phyloP scores from a whole-genome alignment of 1,140 invertebrate species.

The Stegodyphus dumicola region DNA sequence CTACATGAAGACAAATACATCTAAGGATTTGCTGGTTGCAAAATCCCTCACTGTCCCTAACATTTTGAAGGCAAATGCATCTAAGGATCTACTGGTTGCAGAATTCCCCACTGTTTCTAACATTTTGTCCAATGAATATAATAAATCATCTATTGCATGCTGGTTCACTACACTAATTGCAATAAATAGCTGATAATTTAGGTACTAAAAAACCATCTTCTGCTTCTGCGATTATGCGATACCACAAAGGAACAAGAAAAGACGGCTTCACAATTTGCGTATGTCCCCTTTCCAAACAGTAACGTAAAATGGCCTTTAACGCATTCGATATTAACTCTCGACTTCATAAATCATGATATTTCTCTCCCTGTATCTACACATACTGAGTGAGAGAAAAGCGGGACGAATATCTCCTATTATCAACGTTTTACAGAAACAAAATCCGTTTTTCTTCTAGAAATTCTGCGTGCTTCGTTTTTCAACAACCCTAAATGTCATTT shows the following conservation, averaged over 20 bases:
- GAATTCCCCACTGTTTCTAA: too few relatives aligned
- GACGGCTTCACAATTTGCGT: neutral
- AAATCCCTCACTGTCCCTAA: too few relatives aligned
- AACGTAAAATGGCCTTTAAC: neutral
- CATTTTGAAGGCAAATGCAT: too few relatives aligned
- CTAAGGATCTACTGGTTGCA: too few relatives aligned
- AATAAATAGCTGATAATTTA: too few relatives aligned
- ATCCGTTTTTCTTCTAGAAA: conserved; percentile 2
- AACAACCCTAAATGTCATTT: conserved; percentile 36
- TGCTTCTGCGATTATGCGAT: too few relatives aligned
- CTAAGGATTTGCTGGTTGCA: too few relatives aligned
- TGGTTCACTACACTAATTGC: too few relatives aligned
- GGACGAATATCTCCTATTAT: neutral
- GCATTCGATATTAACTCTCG: conserved; percentile 1
- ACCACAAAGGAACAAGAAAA: neutral
- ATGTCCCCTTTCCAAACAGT: neutral
- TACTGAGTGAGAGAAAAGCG: neutral
- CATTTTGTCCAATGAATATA: too few relatives aligned
- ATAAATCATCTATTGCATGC: too few relatives aligned
- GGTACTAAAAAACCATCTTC: too few relatives aligned
- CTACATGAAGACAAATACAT: too few relatives aligned
- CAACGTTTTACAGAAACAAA: conserved; percentile 1
- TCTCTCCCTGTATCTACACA: neutral
- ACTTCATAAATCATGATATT: neutral
- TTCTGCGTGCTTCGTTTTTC: conserved; percentile 44